A percentile compares a stretch with the other conserved stretches of the same genome.
Conservation (phyloP, 2,888 invertebrate genomes). For the Asteroscopus sphinx region DNA sequence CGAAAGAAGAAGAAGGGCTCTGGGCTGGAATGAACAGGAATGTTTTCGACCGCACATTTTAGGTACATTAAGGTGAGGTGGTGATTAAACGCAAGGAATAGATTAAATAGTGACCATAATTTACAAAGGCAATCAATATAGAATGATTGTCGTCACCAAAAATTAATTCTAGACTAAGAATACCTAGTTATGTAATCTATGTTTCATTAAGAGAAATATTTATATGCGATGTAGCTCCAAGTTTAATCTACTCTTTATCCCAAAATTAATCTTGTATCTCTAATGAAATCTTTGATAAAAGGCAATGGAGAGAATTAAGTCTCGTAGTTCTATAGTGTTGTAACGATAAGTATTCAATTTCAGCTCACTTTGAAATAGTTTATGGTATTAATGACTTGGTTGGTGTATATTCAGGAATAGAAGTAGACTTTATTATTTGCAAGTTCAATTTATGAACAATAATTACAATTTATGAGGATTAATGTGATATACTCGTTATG, state of each 20-base stretch:
- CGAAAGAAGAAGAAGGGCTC: too few relatives aligned
- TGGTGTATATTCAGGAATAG: too few relatives aligned
- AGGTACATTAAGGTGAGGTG: too few relatives aligned
- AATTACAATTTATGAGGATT: too few relatives aligned
- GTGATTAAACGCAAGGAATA: too few relatives aligned
- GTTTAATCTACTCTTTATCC: constrained; percentile 43
- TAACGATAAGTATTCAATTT: constrained; percentile 31
- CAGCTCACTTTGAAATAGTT: constrained; percentile 14
- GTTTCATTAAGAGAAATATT: constrained; percentile 33
- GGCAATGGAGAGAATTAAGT: constrained; percentile 31
- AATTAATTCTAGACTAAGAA: constrained; percentile 9
- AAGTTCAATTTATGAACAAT: too few relatives aligned
- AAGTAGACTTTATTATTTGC: too few relatives aligned
- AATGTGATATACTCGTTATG: too few relatives aligned
- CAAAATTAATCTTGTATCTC: constrained; percentile 49
- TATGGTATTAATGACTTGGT: constrained; percentile 10
- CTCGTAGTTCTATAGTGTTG: constrained; percentile 23
- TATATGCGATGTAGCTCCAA: constrained; percentile 26
- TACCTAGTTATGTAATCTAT: neutral
- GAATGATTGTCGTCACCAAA: neutral
- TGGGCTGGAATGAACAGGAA: too few relatives aligned
- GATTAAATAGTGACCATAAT: too few relatives aligned
- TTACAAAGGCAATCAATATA: too few relatives aligned
- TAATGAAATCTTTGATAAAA: constrained; percentile 54
- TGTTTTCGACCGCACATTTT: too few relatives aligned